Base-by-base conservation (phyloP, 2,888 invertebrate species). In the Alentia gelatinosa region DNA sequence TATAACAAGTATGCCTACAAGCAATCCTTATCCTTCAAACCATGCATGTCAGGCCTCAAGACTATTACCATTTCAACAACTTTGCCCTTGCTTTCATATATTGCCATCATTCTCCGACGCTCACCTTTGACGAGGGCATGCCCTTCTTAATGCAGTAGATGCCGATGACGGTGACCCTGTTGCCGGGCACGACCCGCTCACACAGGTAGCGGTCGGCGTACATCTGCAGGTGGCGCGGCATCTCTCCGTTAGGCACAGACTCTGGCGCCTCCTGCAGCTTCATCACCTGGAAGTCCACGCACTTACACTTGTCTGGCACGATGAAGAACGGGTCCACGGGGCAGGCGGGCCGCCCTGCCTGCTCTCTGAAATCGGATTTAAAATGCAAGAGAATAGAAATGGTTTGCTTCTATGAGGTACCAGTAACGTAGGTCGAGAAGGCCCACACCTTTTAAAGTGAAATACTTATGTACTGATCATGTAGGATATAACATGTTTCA, bases 281-380 rank as follows among this genome's bases (percentile, higher is more conserved):
- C n/a, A 99, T 96, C 0, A 98, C 98, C 97, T 99, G 99, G 95
- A 98, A 99, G 96, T 99, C 99, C 37, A 99, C 98, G 96, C 99
- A 99, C 93, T 97, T 97, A 96, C 99, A 99, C 96, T 99, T 99
- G 96, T 99, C 99, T 26, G 99, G 99, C 96, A 99, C 97, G 92
- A 99, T 99, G 96, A 98, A 99, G 96, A 98, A 99, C 0, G 99
- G 99, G 96, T 99, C 99, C 91, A 99, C 96, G 0, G 99, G 99
- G 95, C 99, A 99, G 94, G 98, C 98, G 0, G 98, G 98, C 90
- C 98, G 97, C 39, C 99, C 99, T 92, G 98, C 98, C 97, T 98
- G 98, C 95, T 99, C 99, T 26, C 98, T 98, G 96, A 79, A 94
- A 93, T 15, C 23, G 23, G 15, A 50, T 50, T 19, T 50, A 50